Percentiles rank a stretch among this genome's conserved stretches.
These are phyloP conservation scores for Thymelicus lineola DNA, from an alignment of 2,888 invertebrate species.

Conservation along the genomic window DNA sequence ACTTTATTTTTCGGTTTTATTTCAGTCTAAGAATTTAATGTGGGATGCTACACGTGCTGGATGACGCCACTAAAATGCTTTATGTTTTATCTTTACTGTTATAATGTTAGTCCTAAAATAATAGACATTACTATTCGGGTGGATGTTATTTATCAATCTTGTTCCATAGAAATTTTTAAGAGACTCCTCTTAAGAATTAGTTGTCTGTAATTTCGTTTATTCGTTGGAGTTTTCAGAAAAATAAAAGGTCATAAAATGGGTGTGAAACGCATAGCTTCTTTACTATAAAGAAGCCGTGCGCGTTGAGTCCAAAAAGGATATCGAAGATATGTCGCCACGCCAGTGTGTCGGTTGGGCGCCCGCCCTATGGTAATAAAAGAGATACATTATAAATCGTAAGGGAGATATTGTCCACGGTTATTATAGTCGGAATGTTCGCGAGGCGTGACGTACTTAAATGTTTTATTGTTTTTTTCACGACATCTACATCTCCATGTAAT, in stretches of 20 bases:
- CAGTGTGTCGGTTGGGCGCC: constrained; percentile 19
- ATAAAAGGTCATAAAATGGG: not conserved
- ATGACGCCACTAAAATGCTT: not conserved
- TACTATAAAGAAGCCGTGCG: not conserved
- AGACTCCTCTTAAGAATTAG: not conserved
- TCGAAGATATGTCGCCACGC: not conserved
- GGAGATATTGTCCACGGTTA: constrained; percentile 69
- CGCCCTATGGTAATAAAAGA: constrained; percentile 74
- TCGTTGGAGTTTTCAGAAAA: not conserved
- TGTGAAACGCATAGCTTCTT: not conserved
- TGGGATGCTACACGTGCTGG: not conserved
- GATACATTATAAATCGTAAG: constrained; percentile 75
- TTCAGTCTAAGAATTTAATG: constrained; percentile 13
- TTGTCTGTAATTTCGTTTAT: not conserved
- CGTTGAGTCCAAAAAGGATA: not conserved
- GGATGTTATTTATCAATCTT: too few species aligned
- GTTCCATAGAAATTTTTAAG: too few species aligned
- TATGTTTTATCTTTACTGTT: constrained; percentile 5
- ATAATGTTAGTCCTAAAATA: not conserved
- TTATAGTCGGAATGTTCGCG: constrained; percentile 66
- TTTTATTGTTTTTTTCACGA: constrained; percentile 77
- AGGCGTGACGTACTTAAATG: constrained; percentile 74
- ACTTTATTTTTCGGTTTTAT: constrained; percentile 21
- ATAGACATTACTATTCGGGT: not conserved
- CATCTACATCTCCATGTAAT: constrained; percentile 70